phyloP scores from a whole-genome alignment of 2,797 vertebrate species.

The Pseudocheirus occidentalis region DNA sequence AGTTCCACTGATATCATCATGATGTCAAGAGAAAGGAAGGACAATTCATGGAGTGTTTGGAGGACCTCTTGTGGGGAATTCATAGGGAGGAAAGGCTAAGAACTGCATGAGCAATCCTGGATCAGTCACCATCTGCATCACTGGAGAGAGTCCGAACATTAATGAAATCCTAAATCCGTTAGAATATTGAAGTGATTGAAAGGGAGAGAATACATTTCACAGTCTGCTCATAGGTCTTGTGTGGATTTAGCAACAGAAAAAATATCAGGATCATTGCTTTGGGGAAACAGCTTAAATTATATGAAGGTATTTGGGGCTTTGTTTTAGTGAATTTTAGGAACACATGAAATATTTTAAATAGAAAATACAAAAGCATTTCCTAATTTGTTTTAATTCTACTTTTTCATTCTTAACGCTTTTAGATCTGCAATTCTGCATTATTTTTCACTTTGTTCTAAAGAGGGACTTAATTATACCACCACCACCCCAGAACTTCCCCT shows the following conservation, averaged over 20 bases:
- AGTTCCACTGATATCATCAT: not conserved
- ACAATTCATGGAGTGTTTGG: not conserved
- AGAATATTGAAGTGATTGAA: not conserved
- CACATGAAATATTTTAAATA: slow-evolving; percentile 65
- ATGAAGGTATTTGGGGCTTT: slow-evolving; percentile 47
- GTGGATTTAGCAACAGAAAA: slow-evolving; percentile 30
- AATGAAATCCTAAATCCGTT: not conserved
- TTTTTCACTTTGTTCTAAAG: slow-evolving; percentile 52
- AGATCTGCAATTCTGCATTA: slow-evolving; percentile 30
- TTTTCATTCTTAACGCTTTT: slow-evolving; percentile 30
- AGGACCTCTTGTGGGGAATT: not conserved
- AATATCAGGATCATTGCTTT: slow-evolving; percentile 54
- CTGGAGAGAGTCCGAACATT: not conserved
- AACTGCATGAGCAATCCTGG: not conserved
- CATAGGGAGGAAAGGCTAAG: not conserved
- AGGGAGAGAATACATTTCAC: slow-evolving; percentile 15
- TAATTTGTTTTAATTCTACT: slow-evolving; percentile 17
- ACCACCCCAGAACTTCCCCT: not conserved
- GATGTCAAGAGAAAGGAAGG: not conserved
- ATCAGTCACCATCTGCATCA: not conserved
- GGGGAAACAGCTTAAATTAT: slow-evolving; percentile 45
- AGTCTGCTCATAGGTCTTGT: not conserved
- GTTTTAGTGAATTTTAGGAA: slow-evolving; percentile 41
- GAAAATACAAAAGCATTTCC: slow-evolving; percentile 10
- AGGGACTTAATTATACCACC: slow-evolving; percentile 32